Evolutionary conservation across 92 coral and sea anemone species (phyloP), one percentile per base, ranked within the genome.

Genomic region (Parazoanthus darwini): DNA sequence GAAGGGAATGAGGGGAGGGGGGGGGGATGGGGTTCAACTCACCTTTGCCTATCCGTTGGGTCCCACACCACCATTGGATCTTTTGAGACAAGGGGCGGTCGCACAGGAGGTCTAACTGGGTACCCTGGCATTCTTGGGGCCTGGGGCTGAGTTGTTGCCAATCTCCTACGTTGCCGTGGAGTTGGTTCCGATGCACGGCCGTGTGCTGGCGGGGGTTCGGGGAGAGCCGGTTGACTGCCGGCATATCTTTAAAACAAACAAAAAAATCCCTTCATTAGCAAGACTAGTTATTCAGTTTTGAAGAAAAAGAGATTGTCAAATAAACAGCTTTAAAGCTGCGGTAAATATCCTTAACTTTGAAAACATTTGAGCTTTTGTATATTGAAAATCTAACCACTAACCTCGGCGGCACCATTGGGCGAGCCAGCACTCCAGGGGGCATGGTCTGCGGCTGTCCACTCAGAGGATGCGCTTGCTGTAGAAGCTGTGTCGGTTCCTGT

Each of bases 21-120:
- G 33, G 33, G 33, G 33, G 33, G 33, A 29, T 0, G 33, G 33
- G 10, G 36, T n/a, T n/a, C 25, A 81, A 18, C 87, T 37, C 37
- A 97, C 99, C 98, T 86, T 82, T 95, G 96, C 88, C 96, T 94
- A 36, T 97, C 99, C 80, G 91, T 93, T 18, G 99, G 99, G 72
- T 97, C 99, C 99, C 99, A 97, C n/a, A 97, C 99, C 46, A 95
- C 98, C 81, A 97, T 93, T 5, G 99, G 99, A 75, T 97, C 98
- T 82, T 93, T 94, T 26, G 99, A 95, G 16, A 97, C 94, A 58
- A 95, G 90, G 33, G 99, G 98, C 33, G 93, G 97, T 75, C 97
- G 96, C 85, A 88, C 85, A 77, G 96, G 95, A 10, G 96, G 90
- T 18, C 95, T 91, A 63, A 86, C 91, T 82, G 98, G 97, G 94